Evolutionary conservation across 2,113 vertebrate species (phyloP), one percentile per base, ranked within the genome.

Genomic region (Taxidea taxus): DNA sequence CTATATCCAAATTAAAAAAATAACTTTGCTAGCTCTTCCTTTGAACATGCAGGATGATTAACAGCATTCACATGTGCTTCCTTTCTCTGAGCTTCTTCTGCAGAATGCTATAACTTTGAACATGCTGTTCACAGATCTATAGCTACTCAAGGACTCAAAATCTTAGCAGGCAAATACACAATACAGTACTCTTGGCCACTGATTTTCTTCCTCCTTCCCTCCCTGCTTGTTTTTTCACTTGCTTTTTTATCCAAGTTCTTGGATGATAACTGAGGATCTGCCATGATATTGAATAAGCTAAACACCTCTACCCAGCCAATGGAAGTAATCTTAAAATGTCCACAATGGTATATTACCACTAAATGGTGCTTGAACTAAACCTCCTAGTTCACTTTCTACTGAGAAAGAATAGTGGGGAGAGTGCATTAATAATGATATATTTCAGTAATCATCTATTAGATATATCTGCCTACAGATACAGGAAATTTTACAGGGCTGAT

Each of bases 311-410:
- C 2, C 4, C 34, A 3, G 70, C 25, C 20, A 94, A 87, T 3
- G 90, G 25, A 91, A 70, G 39, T 62, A 81, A 96, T 85, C 68
- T 81, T 93, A 75, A 91, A 83, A 18, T 81, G 11, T 1, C 7
- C 25, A 51, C n/a, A 87, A 62, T 37, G 23, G 27, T 90, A 72
- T 12, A 83, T 83, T 31, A 92, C 9, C 42, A 90, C 21, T 6
- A 92, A 83, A 80, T 84, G 77, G 1, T 80, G 62, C 34, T 94
- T 90, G n/a, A 91, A 86, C 44, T 87, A 94, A 94, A 86, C 66
- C 39, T 93, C 31, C 29, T 75, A 66, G 11, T 14, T 91, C 6
- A 75, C 6, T 68, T 64, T 31, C 31, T 91, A 89, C 25, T 87
- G 66, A 66, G 20, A 72, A 80, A 96, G 11, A 91, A 16, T 56